A percentile compares a stretch with the other conserved stretches of the same genome.
Conservation (phyloP, 2,113 vertebrate genomes). For the Ictalurus furcatus region DNA sequence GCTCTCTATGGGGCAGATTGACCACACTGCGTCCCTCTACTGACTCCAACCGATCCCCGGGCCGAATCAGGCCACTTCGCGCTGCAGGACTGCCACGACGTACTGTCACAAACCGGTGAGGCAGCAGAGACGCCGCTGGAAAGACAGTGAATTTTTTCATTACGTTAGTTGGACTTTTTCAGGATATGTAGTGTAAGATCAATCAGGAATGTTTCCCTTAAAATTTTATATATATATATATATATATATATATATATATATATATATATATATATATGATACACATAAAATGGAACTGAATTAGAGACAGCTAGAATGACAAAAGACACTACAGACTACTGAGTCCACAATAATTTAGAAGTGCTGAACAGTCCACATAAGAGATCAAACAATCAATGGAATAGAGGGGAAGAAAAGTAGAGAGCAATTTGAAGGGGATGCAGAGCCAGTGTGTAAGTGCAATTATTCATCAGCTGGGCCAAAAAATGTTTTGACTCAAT, state of each 20-base stretch:
- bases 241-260: not conserved
- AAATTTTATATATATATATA: not conserved
- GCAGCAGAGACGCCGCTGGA: conserved; percentile 72
- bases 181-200: not conserved
- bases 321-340: not conserved
- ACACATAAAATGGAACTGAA: not conserved
- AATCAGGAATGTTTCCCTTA: not conserved
- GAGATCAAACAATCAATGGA: conserved; percentile 19
- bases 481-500: conserved; percentile 33
- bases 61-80: conserved; percentile 74
- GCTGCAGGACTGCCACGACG: conserved; percentile 74
- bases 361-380: not conserved
- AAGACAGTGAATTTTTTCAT: not conserved
- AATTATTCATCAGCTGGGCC: conserved; percentile 42
- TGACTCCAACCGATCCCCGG: conserved; percentile 73
- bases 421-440: conserved; percentile 31
- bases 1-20: conserved; percentile 72
- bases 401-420: conserved; percentile 6
- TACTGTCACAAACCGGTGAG: conserved; percentile 76
- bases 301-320: not conserved
- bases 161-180: not conserved
- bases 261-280: not conserved
- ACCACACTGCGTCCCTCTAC: conserved; percentile 73
- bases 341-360: not conserved
- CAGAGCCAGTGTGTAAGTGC: conserved; percentile 5